phyloP scores from a whole-genome alignment of 2,888 invertebrate species.

The Neuroscelio doddi region DNA sequence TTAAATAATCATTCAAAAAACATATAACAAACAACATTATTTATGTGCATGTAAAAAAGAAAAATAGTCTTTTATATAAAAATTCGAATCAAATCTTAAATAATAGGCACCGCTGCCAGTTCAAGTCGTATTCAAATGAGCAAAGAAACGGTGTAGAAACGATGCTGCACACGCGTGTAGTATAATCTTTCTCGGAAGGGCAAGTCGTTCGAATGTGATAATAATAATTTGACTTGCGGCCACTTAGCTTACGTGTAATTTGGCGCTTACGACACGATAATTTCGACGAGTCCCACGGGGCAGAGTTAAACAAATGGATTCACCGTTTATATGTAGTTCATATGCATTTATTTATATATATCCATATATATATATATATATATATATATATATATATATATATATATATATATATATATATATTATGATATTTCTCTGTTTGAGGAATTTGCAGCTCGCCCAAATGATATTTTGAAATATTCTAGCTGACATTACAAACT shows the following conservation, averaged over 20 bases:
- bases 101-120: constrained; percentile 53
- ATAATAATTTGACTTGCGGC: constrained; percentile 67
- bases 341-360: constrained; percentile 11
- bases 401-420: too few species aligned
- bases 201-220: constrained; percentile 58
- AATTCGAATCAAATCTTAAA: constrained; percentile 18
- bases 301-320: constrained; percentile 31
- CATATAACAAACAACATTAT: too few species aligned
- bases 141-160: constrained; percentile 51
- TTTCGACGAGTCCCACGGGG: constrained; percentile 35
- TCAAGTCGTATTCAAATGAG: constrained; percentile 66
- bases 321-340: constrained; percentile 23
- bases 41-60: too few species aligned
- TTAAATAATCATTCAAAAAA: too few species aligned
- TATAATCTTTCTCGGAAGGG: constrained; percentile 65
- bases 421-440: too few species aligned
- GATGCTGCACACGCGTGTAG: constrained; percentile 49
- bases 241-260: constrained; percentile 69
- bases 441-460: too few species aligned
- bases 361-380: too few species aligned
- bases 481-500: too few species aligned
- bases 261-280: constrained; percentile 59
- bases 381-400: too few species aligned
- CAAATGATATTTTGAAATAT: too few species aligned
- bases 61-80: constrained; percentile 11